Evolutionary conservation across 2,888 invertebrate species (phyloP).

Genomic region (Parnassius smintheus): DNA sequence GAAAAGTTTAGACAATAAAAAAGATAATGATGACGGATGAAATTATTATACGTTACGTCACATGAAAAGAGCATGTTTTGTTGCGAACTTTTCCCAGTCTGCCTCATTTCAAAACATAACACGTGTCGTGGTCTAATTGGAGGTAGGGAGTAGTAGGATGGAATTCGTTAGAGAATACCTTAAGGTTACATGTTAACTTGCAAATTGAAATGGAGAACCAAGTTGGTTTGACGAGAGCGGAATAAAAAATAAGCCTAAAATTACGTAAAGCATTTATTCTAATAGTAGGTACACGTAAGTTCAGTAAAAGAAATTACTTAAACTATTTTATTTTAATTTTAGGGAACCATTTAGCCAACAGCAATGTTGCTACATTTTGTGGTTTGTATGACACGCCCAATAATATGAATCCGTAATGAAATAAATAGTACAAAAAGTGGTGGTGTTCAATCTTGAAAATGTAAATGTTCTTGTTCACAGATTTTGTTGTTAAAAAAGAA

Average conservation of each 20-base stretch:
- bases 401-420: too few species aligned
- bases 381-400: too few species aligned
- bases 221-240: background rate
- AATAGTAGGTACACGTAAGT: too few species aligned
- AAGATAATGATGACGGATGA: constrained; percentile 2
- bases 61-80: constrained; percentile 2
- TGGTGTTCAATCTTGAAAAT: too few species aligned
- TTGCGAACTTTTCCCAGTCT: constrained; percentile 16
- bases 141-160: constrained; percentile 19
- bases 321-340: too few species aligned
- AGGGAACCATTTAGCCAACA: too few species aligned
- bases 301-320: too few species aligned
- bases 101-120: constrained; percentile 26
- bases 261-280: too few species aligned
- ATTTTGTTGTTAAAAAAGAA: too few species aligned
- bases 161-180: constrained; percentile 26
- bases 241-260: background rate
- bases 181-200: constrained; percentile 14
- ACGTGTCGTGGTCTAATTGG: constrained; percentile 25
- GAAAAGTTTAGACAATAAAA: background rate
- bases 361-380: too few species aligned
- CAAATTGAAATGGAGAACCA: constrained; percentile 18
- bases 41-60: constrained; percentile 20
- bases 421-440: too few species aligned
- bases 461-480: too few species aligned